A percentile compares a stretch with the other conserved stretches of the same genome.
phyloP scores from a whole-genome alignment of 2,888 invertebrate species.

The Coelinius sp. region DNA sequence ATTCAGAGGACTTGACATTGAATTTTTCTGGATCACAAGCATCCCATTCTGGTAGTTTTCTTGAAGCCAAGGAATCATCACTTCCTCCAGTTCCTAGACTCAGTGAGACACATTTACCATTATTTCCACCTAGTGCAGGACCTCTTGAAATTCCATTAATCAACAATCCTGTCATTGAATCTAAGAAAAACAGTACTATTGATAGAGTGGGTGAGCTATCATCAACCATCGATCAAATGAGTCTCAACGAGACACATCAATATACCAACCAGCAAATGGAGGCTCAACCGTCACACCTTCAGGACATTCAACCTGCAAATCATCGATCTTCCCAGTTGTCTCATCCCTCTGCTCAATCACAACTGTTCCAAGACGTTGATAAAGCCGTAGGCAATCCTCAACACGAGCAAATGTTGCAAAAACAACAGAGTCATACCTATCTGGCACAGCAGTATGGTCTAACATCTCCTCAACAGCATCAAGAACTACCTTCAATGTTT shows the following conservation, averaged over 20 bases:
- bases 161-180: neutral
- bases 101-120: conserved; percentile 35
- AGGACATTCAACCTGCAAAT: conserved; percentile 45
- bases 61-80: neutral
- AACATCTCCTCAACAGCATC: neutral
- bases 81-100: neutral
- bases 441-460: conserved; percentile 11
- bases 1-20: too few species aligned
- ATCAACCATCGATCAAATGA: conserved; percentile 58
- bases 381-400: neutral
- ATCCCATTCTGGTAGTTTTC: neutral
- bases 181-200: neutral
- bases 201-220: conserved; percentile 52
- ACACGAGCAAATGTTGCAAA: neutral
- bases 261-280: neutral
- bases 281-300: neutral
- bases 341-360: conserved; percentile 26
- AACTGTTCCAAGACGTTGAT: neutral
- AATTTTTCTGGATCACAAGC: conserved; percentile 51
- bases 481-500: conserved; percentile 15
- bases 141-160: neutral
- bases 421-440: neutral
- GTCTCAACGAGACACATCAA: conserved; percentile 48
- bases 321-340: conserved; percentile 34
- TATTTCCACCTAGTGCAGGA: conserved; percentile 38